Base-by-base conservation (phyloP, 2,888 invertebrate genomes). In the Octodonta nipae region DNA sequence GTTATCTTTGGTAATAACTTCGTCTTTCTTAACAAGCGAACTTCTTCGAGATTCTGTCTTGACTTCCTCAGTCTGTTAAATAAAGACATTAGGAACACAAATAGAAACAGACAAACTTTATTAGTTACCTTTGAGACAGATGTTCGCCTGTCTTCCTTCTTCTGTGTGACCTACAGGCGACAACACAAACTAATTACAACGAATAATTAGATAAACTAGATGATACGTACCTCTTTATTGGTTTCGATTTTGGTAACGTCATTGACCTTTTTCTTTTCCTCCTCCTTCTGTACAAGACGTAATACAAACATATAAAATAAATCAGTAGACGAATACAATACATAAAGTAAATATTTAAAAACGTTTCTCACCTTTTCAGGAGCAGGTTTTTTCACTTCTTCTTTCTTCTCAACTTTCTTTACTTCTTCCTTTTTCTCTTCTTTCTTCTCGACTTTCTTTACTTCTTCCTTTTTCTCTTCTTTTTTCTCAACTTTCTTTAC, bases 121-220 rank as follows among this genome's bases (percentile, higher is more conserved):
- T 34, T 26, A 13, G 11, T 47, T 56, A 59, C 60, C 57, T 58
- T 56, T 43, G 52, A 52, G 7, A 52, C 41, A 14, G 55, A 51
- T 20, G 54, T 41, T 26, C 58, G 59, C 50, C 67, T 67, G 51
- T 68, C 67, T 35, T 71, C 65, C 57, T 73, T 70, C 34, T 68
- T 63, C 55, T 71, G n/a, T n/a, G n/a, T n/a, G n/a, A n/a, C 71
- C 55, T 64, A 46, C 26, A 47, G 42, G 45, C 33, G 41, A 41
- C 43, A 34, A 41, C 32, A 39, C 37, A 38, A 30, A 44, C 35
- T 28, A 38, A 37, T 34, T 30, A 46, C 41, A 32, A 44, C 34
- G 42, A 36, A 43, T 36, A 38, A 11, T 2, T 4, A 4, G 22
- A 22, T 10, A 22, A 10, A 3, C 11, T 22, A 4, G 10, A n/a